Base-by-base conservation (phyloP, 1,140 invertebrate species). In the Hyles euphorbiae region DNA sequence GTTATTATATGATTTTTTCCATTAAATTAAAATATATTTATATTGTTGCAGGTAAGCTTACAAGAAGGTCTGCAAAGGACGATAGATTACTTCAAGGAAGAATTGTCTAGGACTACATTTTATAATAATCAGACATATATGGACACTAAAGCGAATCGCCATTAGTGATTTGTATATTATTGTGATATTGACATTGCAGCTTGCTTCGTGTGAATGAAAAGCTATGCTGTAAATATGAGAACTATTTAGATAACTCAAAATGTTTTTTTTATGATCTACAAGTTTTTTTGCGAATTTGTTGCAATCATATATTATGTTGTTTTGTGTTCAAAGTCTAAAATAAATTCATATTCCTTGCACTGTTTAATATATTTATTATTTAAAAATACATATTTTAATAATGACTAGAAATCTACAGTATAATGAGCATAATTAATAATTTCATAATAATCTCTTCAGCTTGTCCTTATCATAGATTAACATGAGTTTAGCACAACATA, bases 1-100 rank as follows among this genome's bases (percentile, higher is more conserved):
- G 22, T 22, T 22, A 22, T 22, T 22, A 22, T 22, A 22, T 22
- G 22, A 22, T 22, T 22, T 1, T 22, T 22, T 22, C 22, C 22
- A 22, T 54, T 60, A 5, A n/a, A 46, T 11, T 45, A 58, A 58
- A 54, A 12, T 50, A 34, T 52, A n/a, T 48, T 34, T 67, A 68
- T 66, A 62, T 57, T 3, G 63, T 90, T 88, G 33, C 77, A 94
- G 93, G 92, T 97, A 11, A 91, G 94, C 3, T 87, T 99, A 59
- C 91, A 94, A 79, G 92, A 93, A 55, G 98, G 98, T 10, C 88
- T 99, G 3, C 92, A 95, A 67, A 94, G 94, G 83, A 99, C 98
- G 11, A 96, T 99, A 58, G 92, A 95, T 54, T 98, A 98, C 83
- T 99, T 99, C 81, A 92, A 93, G 62, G 94, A 95, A 76, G 97